phyloP scores from a whole-genome alignment of 2,113 vertebrate genomes.

The Proteles cristata region DNA sequence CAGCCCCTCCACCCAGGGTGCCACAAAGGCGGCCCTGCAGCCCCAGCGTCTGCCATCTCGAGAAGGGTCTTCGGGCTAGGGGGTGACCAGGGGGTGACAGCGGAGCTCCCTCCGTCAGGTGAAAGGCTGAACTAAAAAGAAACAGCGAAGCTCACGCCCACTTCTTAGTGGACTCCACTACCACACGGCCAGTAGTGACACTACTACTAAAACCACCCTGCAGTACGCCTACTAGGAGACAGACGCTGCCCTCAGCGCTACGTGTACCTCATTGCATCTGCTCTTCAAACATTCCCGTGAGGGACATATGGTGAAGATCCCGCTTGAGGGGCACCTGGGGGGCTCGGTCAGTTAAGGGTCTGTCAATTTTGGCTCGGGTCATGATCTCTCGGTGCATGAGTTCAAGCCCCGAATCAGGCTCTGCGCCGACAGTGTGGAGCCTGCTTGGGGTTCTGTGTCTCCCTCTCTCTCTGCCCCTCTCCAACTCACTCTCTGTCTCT shows the following conservation, averaged over 20 bases:
- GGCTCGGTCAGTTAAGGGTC: no score
- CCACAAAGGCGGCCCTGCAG: neutral
- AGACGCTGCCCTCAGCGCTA: neutral
- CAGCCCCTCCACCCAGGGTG: neutral
- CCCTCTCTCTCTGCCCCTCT: no score
- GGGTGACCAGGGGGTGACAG: neutral
- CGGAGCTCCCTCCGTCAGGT: neutral
- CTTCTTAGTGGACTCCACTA: fast-evolving
- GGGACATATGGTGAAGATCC: neutral
- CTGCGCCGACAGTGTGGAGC: no score
- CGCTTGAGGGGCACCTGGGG: neutral
- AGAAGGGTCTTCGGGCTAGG: neutral
- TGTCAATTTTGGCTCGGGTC: no score
- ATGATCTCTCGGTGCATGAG: no score
- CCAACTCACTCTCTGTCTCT: no score
- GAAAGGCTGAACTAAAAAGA: neutral
- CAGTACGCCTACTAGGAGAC: fast-evolving
- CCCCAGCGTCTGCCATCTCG: neutral
- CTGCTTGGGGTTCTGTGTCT: no score
- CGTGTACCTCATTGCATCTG: fast-evolving
- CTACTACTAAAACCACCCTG: fast-evolving
- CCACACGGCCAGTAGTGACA: fast-evolving
- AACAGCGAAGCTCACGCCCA: neutral
- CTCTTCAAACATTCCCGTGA: neutral
- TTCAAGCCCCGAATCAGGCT: no score